Base-by-base conservation (phyloP, 2,113 vertebrate genomes). In the Furnarius figulus region DNA sequence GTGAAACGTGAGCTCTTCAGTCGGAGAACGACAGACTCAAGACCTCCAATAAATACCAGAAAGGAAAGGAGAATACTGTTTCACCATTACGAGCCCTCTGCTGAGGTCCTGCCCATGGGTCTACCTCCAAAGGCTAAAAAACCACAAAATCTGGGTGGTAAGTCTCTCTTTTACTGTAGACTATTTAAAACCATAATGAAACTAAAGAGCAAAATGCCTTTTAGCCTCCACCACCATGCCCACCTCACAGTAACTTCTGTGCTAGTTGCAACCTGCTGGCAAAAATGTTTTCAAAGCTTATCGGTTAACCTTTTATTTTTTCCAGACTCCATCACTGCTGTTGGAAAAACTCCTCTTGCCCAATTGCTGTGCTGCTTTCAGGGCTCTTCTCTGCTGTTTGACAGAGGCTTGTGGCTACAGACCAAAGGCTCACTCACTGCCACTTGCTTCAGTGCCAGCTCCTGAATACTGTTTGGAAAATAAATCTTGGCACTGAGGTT, bases 351-450 rank as follows among this genome's bases (percentile, higher is more conserved):
- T 49, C 9, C 40, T 53, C 24, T 62, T 80, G 46, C 68, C 73
- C 66, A 40, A 14, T 14, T 30, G 30, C 22, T 21, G 14, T 28
- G 52, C 50, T 81, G 37, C 50, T 58, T 66, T 52, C 59, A 46
- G 56, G 70, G 22, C 40, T 89, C 65, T n/a, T 30, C 44, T 52
- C 42, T 49, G 28, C 35, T 10, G 6, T 66, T 25, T 28, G 66
- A 24, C 35, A 78, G 31, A 23, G 14, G 22, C 12, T 67, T 73
- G 30, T 39, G 56, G 62, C 52, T 28, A 27, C 4, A 75, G 39
- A 9, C 1, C 0, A 0, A 74, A 35, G 58, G 66, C 5, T 20
- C n/a, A 24, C 15, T 67, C 3, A 1, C 23, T 58, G 24, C 27
- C 1, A 2, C 44, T 42, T 1, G 2, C 21, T 59, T 71, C 75